phyloP scores from a whole-genome alignment of 2,797 vertebrate species.

The Megaceryle alcyon region DNA sequence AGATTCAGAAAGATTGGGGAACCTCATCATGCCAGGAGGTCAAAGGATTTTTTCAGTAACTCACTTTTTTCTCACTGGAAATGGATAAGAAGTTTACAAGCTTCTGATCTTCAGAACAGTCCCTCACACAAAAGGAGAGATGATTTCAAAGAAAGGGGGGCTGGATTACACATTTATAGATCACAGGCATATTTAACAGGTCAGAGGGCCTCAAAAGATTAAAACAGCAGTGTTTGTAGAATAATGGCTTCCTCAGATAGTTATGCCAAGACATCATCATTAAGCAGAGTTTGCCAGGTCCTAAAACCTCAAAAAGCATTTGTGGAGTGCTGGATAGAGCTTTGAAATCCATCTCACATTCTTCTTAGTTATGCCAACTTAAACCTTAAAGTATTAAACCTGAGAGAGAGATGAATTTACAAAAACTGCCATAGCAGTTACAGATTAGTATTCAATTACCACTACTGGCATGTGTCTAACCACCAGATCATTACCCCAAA shows the following conservation, averaged over 20 bases:
- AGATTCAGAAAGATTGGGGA: not conserved
- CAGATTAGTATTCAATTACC: not conserved
- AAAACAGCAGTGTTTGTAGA: slow-evolving; percentile 12
- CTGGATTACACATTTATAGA: slow-evolving; percentile 19
- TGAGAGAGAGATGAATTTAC: not conserved
- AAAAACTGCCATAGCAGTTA: not conserved
- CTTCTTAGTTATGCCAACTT: slow-evolving; percentile 13
- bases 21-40: not conserved
- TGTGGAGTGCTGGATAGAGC: not conserved
- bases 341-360: slow-evolving; percentile 17
- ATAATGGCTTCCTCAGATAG: slow-evolving; percentile 21
- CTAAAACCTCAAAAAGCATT: slow-evolving; percentile 43
- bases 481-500: not conserved
- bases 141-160: slow-evolving; percentile 49
- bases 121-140: slow-evolving; percentile 14
- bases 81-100: slow-evolving; percentile 15
- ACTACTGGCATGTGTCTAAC: not conserved
- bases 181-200: slow-evolving; percentile 52
- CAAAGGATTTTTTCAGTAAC: not conserved
- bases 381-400: not conserved
- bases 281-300: slow-evolving; percentile 9
- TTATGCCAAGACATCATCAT: slow-evolving; percentile 17
- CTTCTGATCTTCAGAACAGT: slow-evolving; percentile 46
- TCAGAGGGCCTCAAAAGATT: slow-evolving; percentile 53
- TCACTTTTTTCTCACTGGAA: slow-evolving; percentile 8